Base-by-base conservation (phyloP, 2,797 vertebrate species). In the Neopelma chrysocephalum region DNA sequence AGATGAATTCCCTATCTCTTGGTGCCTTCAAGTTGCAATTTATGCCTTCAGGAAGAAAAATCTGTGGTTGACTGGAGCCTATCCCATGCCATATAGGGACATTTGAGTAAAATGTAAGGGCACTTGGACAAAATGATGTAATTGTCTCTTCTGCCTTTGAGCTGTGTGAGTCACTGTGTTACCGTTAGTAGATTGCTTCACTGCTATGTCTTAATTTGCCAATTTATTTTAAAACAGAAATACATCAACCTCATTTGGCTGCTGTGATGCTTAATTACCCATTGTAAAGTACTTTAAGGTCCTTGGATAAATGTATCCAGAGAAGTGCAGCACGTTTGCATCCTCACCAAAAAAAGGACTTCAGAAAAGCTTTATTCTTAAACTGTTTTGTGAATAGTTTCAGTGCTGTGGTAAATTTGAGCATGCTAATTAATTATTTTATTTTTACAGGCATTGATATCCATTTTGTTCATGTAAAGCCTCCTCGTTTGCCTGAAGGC, bases 401-500 rank as follows among this genome's bases (percentile, higher is more conserved):
- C 45, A 53, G 58, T 65, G n/a, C 29, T 40, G 38, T 20, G 53
- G 53, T 61, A 43, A 83, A 57, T 78, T 50, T 51, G 31, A 38
- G 29, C 4, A 0, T 61, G n/a, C 56, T 92, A 84, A 78, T 77
- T 58, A 48, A 29, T 66, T 25, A 15, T 73, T 89, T 95, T 61
- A 18, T 83, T 93, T 80, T 78, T 72, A n/a, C 96, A 98, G 98
- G 98, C 21, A 96, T 98, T 19, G 96, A 98, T 93, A 96, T 98
- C 94, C 98, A 98, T 92, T 98, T 98, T 93, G 87, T 98, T 90
- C 98, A 98, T 0, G 95, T 97, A 51, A 98, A 98, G 75, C 97
- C 98, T 26, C 72, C 82, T 27, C 36, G 3, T 66, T 78, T 95
- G 69, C 96, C 97, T 4, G 47, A 96, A 17, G 97, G 97, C 70